These are phyloP conservation scores for cattle (Bos taurus) DNA, from an alignment of 2,113 vertebrate species.

Conservation along the genomic window DNA sequence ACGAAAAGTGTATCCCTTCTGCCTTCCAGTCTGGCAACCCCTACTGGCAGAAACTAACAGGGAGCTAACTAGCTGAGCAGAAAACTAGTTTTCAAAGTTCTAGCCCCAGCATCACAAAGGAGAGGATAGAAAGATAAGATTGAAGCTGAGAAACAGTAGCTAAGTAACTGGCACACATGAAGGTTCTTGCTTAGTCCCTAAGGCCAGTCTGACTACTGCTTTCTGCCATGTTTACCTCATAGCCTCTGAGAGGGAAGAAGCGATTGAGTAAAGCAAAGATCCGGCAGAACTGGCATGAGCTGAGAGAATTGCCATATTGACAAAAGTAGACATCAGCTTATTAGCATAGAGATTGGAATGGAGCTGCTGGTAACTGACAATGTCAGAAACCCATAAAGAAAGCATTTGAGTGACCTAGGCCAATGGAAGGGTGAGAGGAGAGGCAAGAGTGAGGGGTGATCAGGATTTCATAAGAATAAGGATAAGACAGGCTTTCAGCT, in stretches of 20 bases:
- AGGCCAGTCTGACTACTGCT: not conserved
- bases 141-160: not conserved
- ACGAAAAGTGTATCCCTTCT: not conserved
- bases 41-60: not conserved
- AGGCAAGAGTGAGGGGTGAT: not conserved
- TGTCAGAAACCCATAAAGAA: not conserved
- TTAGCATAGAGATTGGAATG: not conserved
- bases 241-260: not conserved
- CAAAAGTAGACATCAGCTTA: not conserved
- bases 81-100: not conserved
- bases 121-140: not conserved
- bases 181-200: not conserved
- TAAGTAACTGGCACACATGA: too few relatives aligned
- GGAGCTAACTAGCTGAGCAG: not conserved
- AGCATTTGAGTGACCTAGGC: not conserved
- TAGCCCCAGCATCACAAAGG: not conserved
- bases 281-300: not conserved
- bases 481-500: not conserved
- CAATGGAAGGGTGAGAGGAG: not conserved
- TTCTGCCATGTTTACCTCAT: not conserved
- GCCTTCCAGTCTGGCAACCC: not conserved
- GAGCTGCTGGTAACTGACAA: not conserved
- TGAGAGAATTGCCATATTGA: not conserved
- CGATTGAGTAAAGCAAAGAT: not conserved
- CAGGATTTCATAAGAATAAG: not conserved